Evolutionary conservation across 1,140 invertebrate species (phyloP).

Genomic region (Homalodisca vitripennis): DNA sequence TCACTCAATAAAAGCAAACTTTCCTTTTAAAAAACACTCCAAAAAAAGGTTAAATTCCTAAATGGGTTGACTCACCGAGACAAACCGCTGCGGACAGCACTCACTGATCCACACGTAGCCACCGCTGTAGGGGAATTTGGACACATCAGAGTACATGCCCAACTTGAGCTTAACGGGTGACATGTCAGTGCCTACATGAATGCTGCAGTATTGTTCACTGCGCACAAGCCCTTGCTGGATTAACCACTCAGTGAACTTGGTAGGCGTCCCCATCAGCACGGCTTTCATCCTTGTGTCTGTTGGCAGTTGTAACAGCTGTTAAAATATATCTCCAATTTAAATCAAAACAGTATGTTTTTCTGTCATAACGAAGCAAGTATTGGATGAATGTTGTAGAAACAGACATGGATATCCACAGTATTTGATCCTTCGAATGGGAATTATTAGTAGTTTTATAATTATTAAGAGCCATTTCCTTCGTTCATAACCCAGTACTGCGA

Average conservation of each 20-base stretch:
- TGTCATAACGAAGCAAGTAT: no score
- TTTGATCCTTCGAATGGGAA: no score
- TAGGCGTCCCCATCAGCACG: constrained; percentile 71
- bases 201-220: constrained; percentile 70
- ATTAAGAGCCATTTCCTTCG: no score
- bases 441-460: no score
- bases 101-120: constrained; percentile 88
- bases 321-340: no score
- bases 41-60: background rate
- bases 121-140: constrained; percentile 80
- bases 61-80: constrained; percentile 65
- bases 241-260: constrained; percentile 85
- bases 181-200: constrained; percentile 53
- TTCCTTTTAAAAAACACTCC: background rate
- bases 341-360: no score
- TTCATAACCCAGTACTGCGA: no score
- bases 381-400: no score
- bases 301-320: no score
- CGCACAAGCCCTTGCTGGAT: constrained; percentile 78
- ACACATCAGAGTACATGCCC: constrained; percentile 80
- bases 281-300: constrained; percentile 72
- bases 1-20: no score
- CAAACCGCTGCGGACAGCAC: constrained; percentile 77
- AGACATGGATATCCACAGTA: no score
- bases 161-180: constrained; percentile 65